Conservation (phyloP, 2,797 vertebrate genomes). For the Choloepus didactylus region DNA sequence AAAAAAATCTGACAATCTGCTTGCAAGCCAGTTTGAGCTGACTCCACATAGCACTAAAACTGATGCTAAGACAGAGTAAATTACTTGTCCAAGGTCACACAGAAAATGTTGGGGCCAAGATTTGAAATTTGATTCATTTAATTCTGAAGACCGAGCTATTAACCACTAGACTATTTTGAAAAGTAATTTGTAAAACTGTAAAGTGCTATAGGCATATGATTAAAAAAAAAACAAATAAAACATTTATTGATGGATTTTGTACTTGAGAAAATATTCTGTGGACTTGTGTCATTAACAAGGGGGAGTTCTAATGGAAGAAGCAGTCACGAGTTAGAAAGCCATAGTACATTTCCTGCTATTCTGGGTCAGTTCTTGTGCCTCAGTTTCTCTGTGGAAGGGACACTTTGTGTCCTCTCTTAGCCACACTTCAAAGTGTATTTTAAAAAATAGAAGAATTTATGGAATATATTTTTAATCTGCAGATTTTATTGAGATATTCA, state of each 20-base stretch:
- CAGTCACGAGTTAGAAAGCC: not conserved
- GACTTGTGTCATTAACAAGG: not conserved
- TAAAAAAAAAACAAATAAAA: not conserved
- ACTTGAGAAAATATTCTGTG: not conserved
- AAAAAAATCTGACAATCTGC: not conserved
- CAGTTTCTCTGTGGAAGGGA: constrained; percentile 35
- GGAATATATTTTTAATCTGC: too few species aligned
- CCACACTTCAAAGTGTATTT: not conserved
- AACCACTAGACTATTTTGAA: not conserved
- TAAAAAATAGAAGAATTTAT: constrained; percentile 15
- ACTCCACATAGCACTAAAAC: not conserved
- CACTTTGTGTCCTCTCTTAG: constrained; percentile 32
- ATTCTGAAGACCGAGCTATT: not conserved
- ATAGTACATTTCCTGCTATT: not conserved
- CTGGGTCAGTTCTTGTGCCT: not conserved
- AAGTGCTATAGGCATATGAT: not conserved
- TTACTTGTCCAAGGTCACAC: not conserved
- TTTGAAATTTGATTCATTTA: not conserved
- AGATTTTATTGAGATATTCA: too few species aligned
- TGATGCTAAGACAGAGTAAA: not conserved
- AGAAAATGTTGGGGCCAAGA: not conserved
- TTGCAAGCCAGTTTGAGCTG: not conserved
- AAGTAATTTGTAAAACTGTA: not conserved
- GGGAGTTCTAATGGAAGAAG: not conserved
- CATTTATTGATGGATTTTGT: not conserved